Evolutionary conservation across 2,113 vertebrate genomes (phyloP), one percentile per base, ranked within the genome.

Genomic region (Tragelaphus scriptus): DNA sequence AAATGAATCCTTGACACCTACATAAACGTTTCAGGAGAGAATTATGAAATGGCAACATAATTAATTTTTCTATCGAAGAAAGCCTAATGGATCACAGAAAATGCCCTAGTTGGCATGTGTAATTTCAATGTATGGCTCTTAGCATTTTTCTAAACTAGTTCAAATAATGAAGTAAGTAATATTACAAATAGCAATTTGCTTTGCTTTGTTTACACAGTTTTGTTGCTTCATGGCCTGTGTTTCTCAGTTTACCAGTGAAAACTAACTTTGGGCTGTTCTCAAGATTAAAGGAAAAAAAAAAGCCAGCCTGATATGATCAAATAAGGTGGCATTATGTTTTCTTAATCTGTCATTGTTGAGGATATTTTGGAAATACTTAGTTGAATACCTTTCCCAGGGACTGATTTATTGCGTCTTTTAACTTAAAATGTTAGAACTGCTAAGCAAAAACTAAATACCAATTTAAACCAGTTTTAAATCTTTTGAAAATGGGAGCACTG

Each of bases 41-140:
- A 94, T 97, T 97, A 97, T 95, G 90, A 28, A 97, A 92, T 92
- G 94, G 2, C 56, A 98, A 40, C 14, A 80, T 88, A 94, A 98
- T 95, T 98, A 94, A 86, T 97, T 98, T 98, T 91, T 93, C 85
- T 95, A 90, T 80, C 85, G 2, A 95, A 75, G 58, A 92, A 95
- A 96, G n/a, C 77, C 59, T 96, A 95, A 91, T 90, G 95, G 87
- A 95, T 97, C 32, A 88, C 26, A 97, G 68, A 97, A 98, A 98
- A 97, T 88, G 77, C 36, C 26, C 30, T 91, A 30, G 49, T 88
- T 95, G 93, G 16, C 55, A 68, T 23, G 68, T 68, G 17, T 65
- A 88, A 87, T 97, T 98, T 98, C 88, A 85, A 15, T 21, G 30
- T 25, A 2, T 47, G 21, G n/a, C 75, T 90, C 44, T 97, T 89